phyloP scores from a whole-genome alignment of 2,797 vertebrate species.

The Fistularia tabacaria region DNA sequence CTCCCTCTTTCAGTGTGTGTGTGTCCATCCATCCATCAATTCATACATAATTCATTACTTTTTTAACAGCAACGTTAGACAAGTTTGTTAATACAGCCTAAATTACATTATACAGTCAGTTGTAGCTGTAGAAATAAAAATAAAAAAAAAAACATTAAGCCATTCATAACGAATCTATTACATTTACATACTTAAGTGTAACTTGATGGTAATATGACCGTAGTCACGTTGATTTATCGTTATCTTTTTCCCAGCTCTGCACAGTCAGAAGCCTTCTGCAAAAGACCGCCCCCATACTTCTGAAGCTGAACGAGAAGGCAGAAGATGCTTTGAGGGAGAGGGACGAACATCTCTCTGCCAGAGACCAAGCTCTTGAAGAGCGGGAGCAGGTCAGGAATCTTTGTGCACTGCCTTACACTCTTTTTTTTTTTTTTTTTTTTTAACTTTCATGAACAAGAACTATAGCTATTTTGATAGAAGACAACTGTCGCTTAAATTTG shows the following conservation, averaged over 20 bases:
- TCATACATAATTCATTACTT: too few species aligned
- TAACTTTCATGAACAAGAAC: not conserved
- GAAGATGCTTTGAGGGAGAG: constrained; percentile 60
- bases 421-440: not conserved
- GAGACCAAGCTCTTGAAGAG: constrained; percentile 60
- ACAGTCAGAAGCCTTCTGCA: constrained; percentile 58
- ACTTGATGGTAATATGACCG: too few species aligned
- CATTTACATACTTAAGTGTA: too few species aligned
- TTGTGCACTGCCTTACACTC: too few species aligned
- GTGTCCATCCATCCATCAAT: too few species aligned
- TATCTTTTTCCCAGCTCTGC: constrained; percentile 53
- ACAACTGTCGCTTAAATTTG: not conserved
- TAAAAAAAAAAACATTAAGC: too few species aligned
- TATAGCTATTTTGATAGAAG: not conserved
- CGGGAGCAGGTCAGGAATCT: constrained; percentile 59
- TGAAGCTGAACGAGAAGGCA: constrained; percentile 72
- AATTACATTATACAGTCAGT: too few species aligned
- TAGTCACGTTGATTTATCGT: not conserved
- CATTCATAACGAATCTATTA: too few species aligned
- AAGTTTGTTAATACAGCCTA: too few species aligned
- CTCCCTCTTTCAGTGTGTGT: constrained; percentile 36
- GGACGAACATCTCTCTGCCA: constrained; percentile 44
- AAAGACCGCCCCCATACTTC: constrained; percentile 59
- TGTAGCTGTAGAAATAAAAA: too few species aligned
- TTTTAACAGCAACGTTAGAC: too few species aligned